Evolutionary conservation across 1,140 invertebrate genomes (phyloP).

Genomic region (Nasonia vitripennis): DNA sequence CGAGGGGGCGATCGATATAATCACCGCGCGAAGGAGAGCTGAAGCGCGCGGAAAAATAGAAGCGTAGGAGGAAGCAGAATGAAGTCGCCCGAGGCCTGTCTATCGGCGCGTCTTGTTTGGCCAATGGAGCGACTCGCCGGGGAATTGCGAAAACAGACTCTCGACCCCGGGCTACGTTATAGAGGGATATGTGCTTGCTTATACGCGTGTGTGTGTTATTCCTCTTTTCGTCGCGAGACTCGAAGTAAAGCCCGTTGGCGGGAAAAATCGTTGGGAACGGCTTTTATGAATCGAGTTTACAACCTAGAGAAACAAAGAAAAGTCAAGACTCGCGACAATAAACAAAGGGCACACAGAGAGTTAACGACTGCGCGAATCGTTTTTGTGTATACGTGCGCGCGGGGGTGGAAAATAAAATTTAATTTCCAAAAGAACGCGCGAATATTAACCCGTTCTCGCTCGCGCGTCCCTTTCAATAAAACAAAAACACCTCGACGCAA

Average conservation of each 20-base stretch:
- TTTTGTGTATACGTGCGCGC: neutral
- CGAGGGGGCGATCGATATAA: neutral
- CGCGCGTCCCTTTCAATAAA: neutral
- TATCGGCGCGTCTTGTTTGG: slow-evolving; percentile 31
- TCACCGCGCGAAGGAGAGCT: neutral
- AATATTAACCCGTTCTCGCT: neutral
- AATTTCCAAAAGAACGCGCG: neutral
- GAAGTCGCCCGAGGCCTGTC: neutral
- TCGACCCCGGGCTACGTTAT: neutral
- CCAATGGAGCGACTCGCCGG: neutral
- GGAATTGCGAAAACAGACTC: slow-evolving; percentile 26
- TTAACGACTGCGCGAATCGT: neutral
- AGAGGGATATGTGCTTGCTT: neutral
- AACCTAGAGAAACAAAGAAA: neutral
- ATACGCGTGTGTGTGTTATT: neutral
- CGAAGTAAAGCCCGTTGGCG: too few relatives aligned
- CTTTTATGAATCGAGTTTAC: neutral
- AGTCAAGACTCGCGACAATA: neutral
- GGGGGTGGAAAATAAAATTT: neutral
- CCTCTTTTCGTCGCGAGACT: neutral
- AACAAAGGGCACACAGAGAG: neutral
- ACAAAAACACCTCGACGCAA: neutral
- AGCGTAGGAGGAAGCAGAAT: neutral
- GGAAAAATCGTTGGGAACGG: too few relatives aligned
- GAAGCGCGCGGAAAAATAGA: neutral